Base-by-base conservation (phyloP, 2,113 vertebrate species). In the Rhynchopsitta pachyrhyncha region DNA sequence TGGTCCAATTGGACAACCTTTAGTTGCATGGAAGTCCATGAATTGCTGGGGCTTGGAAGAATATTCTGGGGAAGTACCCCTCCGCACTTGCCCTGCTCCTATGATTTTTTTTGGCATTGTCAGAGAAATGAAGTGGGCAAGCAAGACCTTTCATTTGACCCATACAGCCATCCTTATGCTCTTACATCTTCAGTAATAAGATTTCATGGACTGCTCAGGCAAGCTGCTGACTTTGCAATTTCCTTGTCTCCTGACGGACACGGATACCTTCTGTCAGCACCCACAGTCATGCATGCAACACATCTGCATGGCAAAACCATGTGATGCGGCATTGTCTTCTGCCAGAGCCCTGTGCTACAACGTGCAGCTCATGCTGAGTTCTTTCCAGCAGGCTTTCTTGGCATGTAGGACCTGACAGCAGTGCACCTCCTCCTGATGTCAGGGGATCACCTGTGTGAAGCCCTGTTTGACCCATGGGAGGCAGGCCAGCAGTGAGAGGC, bases 371-470 rank as follows among this genome's bases (percentile, higher is more conserved):
- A 53, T 33, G 29, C 35, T 41, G n/a, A 77, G 41, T 46, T 31
- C 39, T 91, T 73, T 62, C 49, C 76, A 74, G 64, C 0, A 1
- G 46, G 29, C 20, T 69, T 73, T 37, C 63, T 44, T 66, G 63
- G 15, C 6, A 5, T 13, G 52, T 35, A 50, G 46, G 35, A 46
- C 47, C 46, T 0, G 0, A 31, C 2, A 3, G 35, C 28, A 42
- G 17, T 11, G 17, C 31, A 25, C 9, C 27, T 60, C 10, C 12
- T 92, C 39, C 53, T 47, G 49, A 49, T 57, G 37, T 35, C 64
- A 77, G 39, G 25, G 29, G 11, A 49, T 28, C n/a, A 31, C 17
- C 60, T 28, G 7, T 25, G 47, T 29, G 71, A 93, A 69, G 29
- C 37, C 1, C 0, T 9, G 17, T 42, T 41, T 88, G 82, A 59